Evolutionary conservation across 92 coral and sea anemone species (phyloP), one percentile per base, ranked within the genome.

Genomic region (Epizoanthus rinbou): DNA sequence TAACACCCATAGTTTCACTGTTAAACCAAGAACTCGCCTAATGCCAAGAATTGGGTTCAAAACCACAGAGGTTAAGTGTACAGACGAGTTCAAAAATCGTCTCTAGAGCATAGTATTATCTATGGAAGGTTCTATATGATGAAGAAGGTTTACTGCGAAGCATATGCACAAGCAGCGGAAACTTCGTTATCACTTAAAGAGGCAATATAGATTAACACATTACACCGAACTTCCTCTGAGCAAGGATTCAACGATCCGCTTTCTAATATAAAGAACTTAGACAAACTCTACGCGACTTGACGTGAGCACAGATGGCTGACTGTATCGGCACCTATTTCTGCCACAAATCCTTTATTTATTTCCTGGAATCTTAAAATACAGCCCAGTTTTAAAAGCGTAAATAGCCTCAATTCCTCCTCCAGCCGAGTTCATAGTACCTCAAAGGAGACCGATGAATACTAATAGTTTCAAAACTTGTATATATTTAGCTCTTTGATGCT

Each of bases 371-470:
- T 11, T 35, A 17, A 14, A 58, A 75, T 75, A 52, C 22, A 63
- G 23, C 59, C 39, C 72, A 43, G 62, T 39, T 78, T 50, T 50
- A 50, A 50, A 10, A 9, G 13, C 54, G 15, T 50, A 50, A 50
- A 50, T 50, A 50, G 9, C 14, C 54, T 50, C 8, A 10, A 50
- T 13, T 13, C 3, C 54, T 50, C 54, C 9, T 50, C 15, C 28
- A 78, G 41, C 70, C 54, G 54, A 41, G 58, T 41, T 43, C 19
- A 43, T 57, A 21, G 21, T 59, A 78, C 82, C 13, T 78, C 82
- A 25, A 92, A 91, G 93, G 87, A 74, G 19, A 82, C 93, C 98
- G 98, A 82, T 81, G 93, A 88, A 87, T 87, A 79, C 74, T 76
- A 74, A 37, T 37, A 37, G 5, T 37, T 37, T 37, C 3, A 37